Evolutionary conservation across 2,888 invertebrate species (phyloP), one percentile per base, ranked within the genome.

Genomic region (Harpagoxenus sublaevis): DNA sequence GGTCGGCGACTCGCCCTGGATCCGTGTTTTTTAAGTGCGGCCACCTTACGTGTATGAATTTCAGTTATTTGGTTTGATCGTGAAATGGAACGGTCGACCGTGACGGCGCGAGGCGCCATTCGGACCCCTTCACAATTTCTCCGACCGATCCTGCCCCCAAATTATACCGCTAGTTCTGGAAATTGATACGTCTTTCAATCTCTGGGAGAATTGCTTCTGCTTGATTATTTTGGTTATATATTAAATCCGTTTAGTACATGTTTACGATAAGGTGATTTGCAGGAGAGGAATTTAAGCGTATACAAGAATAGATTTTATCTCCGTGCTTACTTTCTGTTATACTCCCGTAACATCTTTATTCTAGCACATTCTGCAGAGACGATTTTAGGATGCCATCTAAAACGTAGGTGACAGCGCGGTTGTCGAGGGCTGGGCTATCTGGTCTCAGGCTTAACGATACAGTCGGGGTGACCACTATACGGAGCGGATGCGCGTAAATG

Each of bases 21-120:
- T 79, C 8, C 48, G 60, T 71, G 60, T 70, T 51, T 63, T 79
- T 79, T 28, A 71, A 79, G 48, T 12, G 60, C 60, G 79, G 18
- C 60, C 79, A 79, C 71, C 79, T 79, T 79, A 71, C 79, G 60
- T 71, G 12, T 48, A 60, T 60, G 71, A 79, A 60, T 79, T 71
- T 79, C 79, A 79, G 79, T 70, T 51, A 51, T 79, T 79, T 70
- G 23, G 23, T 23, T n/a, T 45, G 70, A 70, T 79, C 70, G 48
- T 60, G 70, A 70, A 79, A 60, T 28, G 60, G n/a, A 70, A 79
- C 70, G 55, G n/a, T 66, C 28, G 10, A 62, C 23, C 35, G 39
- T 65, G 53, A 53, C 55, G 28, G 18, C 39, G 45, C 39, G 45
- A 55, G 68, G 31, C 23, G 70, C 42, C 45, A 35, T 60, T 79